A percentile compares a stretch with the other conserved stretches of the same genome.
Conservation (phyloP, 2,797 vertebrate species). For the Melanotaenia maccullochi region DNA sequence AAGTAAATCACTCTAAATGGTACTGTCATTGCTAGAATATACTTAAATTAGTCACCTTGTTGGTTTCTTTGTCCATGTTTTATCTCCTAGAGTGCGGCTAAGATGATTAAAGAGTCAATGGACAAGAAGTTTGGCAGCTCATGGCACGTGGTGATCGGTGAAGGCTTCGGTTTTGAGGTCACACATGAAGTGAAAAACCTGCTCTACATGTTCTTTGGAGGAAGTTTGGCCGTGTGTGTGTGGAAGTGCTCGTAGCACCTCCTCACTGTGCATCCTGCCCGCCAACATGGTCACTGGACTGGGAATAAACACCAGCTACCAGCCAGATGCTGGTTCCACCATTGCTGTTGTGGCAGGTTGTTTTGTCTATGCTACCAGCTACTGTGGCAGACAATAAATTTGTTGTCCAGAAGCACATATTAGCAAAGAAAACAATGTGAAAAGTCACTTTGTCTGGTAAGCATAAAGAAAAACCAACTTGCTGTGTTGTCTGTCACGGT, state of each 20-base stretch:
- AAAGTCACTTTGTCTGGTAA: conserved; percentile 34
- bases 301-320: conserved; percentile 49
- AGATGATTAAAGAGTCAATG: conserved; percentile 99
- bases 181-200: conserved; percentile 97
- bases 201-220: conserved; percentile 98
- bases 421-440: conserved; percentile 25
- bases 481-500: conserved; percentile 31
- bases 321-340: conserved; percentile 43
- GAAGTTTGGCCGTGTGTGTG: conserved; percentile 94
- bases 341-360: conserved; percentile 23
- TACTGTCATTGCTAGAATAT: not conserved
- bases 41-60: not conserved
- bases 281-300: conserved; percentile 26
- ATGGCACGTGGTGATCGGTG: conserved; percentile 98
- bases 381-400: conserved; percentile 28
- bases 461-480: conserved; percentile 25
- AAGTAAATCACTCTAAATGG: not conserved
- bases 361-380: conserved; percentile 37
- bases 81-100: conserved; percentile 82
- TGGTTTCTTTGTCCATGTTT: rapidly evolving
- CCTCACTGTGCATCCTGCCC: not conserved
- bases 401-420: conserved; percentile 11
- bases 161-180: conserved; percentile 97
- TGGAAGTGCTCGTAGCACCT: conserved; percentile 95
- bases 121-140: conserved; percentile 99